Percentiles rank a stretch among this genome's conserved stretches.
These are phyloP conservation scores for Synanthedon vespiformis DNA, from an alignment of 2,888 invertebrate species.

Conservation along the genomic window DNA sequence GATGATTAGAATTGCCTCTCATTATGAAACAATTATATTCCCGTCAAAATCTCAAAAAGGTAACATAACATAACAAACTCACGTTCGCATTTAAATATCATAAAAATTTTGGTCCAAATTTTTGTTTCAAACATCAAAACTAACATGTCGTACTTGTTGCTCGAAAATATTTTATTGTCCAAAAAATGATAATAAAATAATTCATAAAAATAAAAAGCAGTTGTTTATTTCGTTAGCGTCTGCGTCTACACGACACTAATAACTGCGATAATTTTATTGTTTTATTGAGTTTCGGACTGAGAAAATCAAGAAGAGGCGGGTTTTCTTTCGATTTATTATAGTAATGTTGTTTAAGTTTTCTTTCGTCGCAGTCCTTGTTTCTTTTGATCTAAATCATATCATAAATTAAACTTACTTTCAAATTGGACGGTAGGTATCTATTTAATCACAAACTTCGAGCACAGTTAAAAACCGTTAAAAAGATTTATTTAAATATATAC, in stretches of 20 bases:
- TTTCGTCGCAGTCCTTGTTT: neutral
- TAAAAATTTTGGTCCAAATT: too few relatives aligned
- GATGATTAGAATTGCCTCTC: too few relatives aligned
- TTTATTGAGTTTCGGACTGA: slow-evolving; percentile 45
- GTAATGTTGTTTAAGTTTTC: slow-evolving; percentile 3
- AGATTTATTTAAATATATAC: too few relatives aligned
- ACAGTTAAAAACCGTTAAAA: too few relatives aligned
- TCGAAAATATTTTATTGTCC: slow-evolving; percentile 59
- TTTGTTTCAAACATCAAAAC: slow-evolving; percentile 29
- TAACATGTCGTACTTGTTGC: slow-evolving; percentile 15
- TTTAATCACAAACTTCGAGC: too few relatives aligned
- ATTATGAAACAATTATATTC: too few relatives aligned
- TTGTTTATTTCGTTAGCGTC: slow-evolving; percentile 41
- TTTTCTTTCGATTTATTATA: slow-evolving; percentile 40
- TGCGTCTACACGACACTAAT: slow-evolving; percentile 37
- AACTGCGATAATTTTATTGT: slow-evolving; percentile 57
- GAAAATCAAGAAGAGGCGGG: slow-evolving; percentile 51
- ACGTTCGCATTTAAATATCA: too few relatives aligned
- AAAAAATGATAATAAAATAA: slow-evolving; percentile 42
- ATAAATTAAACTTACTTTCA: neutral
- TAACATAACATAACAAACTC: too few relatives aligned
- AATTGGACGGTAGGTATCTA: too few relatives aligned
- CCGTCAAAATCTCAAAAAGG: too few relatives aligned
- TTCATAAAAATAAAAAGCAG: slow-evolving; percentile 41
- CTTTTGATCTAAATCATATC: slow-evolving; percentile 1